Base-by-base conservation (phyloP, 2,888 invertebrate species). In the Acrocyrtus sp. region DNA sequence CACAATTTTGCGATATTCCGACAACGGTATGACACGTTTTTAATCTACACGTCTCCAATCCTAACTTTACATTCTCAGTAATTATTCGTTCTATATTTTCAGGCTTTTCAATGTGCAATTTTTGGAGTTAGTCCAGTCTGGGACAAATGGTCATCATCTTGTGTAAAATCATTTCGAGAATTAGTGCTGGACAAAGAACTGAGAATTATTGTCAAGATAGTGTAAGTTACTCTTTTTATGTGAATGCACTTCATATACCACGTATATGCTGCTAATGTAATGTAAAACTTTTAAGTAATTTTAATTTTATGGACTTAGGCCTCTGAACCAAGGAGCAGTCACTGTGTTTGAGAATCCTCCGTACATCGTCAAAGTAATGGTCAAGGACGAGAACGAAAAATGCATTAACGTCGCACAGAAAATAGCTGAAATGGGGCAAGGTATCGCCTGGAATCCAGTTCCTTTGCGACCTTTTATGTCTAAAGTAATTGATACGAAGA, bases 91-190 rank as follows among this genome's bases (percentile, higher is more conserved):
- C 39, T 54, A 15, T 0, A 1, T 39, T 54, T 39, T 43, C 17
- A 72, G 73, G 73, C 62, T 10, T 67, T 48, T 15, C 29, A 43
- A 8, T 67, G 73, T 27, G 22, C n/a, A 26, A n/a, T 73, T 0
- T 73, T 50, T 24, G 62, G 73, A 0, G 26, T 61, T 0, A 51
- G 56, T 17, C 66, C 73, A 1, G 19, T 62, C 2, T 45, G 17
- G 26, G 19, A 12, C 5, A 5, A 19, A n/a, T 72, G 63, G 62
- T 3, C 24, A 1, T 47, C 34, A 2, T 1, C 12, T 19, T 47
- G 48, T 4, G 43, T 54, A 3, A 4, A 26, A 3, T 0, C n/a
- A 0, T 72, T 72, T 26, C 54, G 48, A 8, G 39, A 61, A 0
- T 19, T 66, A 3, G 57, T 70, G 3, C n/a, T 45, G 12, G 17